phyloP scores from a whole-genome alignment of 2,797 vertebrate genomes.

The Poliocrania exsul region DNA sequence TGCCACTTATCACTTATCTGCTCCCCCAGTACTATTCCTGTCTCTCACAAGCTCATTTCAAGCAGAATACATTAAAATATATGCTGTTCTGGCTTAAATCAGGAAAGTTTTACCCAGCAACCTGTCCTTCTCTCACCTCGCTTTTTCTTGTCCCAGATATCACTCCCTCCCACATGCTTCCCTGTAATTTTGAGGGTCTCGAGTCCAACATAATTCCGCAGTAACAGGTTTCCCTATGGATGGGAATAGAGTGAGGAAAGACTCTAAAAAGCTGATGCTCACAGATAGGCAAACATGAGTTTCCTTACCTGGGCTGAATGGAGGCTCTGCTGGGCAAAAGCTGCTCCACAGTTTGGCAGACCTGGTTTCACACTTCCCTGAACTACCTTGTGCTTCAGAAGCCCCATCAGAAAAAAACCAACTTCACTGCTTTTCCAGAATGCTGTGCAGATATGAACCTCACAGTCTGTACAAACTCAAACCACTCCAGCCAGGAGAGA shows the following conservation, averaged over 20 bases:
- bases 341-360: neutral
- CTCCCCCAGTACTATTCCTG: neutral
- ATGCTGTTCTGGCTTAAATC: neutral
- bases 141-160: neutral
- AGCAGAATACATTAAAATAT: neutral
- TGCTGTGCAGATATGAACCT: rapidly evolving
- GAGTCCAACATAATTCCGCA: neutral
- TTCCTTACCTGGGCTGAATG: neutral
- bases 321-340: neutral
- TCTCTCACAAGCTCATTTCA: neutral
- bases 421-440: neutral
- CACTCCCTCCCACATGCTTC: neutral
- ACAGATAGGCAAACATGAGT: rapidly evolving
- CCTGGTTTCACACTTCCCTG: neutral
- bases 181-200: neutral
- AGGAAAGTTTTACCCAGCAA: neutral
- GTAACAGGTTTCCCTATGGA: rapidly evolving
- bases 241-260: neutral
- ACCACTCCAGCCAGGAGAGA: neutral
- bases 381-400: neutral
- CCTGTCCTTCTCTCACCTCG: neutral
- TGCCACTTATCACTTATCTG: neutral
- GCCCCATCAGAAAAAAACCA: neutral
- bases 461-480: neutral
- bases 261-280: neutral